phyloP scores from a whole-genome alignment of 2,797 vertebrate genomes.

The Leptoclinus maculatus region DNA sequence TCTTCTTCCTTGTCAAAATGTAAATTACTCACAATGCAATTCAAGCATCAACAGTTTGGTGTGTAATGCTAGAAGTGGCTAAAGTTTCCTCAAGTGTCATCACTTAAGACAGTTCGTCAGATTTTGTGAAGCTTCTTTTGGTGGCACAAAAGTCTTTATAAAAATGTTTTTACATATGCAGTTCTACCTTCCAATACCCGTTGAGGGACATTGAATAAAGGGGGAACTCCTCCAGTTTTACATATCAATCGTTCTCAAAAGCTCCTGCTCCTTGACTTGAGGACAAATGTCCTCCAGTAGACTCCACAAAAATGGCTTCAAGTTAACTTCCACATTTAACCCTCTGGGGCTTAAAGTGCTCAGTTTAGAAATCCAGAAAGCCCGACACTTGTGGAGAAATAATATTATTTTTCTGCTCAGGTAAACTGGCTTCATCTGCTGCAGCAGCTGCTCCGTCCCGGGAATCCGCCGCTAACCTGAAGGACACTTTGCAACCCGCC shows the following conservation, averaged over 20 bases:
- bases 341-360: background rate
- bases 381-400: background rate
- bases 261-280: background rate
- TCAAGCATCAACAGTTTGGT: background rate
- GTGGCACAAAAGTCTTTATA: background rate
- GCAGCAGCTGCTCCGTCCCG: constrained; percentile 83
- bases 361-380: background rate
- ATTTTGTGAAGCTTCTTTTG: background rate
- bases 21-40: background rate
- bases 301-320: background rate
- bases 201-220: background rate
- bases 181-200: background rate
- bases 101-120: background rate
- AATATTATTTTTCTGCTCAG: constrained; percentile 62
- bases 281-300: background rate
- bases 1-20: background rate
- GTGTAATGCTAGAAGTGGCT: background rate
- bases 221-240: background rate
- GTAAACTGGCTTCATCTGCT: constrained; percentile 86
- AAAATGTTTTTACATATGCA: background rate
- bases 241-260: background rate
- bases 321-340: background rate
- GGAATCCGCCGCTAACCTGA: constrained; percentile 77
- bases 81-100: background rate
- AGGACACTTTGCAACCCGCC: constrained; percentile 83